Percentiles rank a stretch among this genome's conserved stretches.
phyloP scores from a whole-genome alignment of 2,888 invertebrate genomes.

The Criorhina ranunculi region DNA sequence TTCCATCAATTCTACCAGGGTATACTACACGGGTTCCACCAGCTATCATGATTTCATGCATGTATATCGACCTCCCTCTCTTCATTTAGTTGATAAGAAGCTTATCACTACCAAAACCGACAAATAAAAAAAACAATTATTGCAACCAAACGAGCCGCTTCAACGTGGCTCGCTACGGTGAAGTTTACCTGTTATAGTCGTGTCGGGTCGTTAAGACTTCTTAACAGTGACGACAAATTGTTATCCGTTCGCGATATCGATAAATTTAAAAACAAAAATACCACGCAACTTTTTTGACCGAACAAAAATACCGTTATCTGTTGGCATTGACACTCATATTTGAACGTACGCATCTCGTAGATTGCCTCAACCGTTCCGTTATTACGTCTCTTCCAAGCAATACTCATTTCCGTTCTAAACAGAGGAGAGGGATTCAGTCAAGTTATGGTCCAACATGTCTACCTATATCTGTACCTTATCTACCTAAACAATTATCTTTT shows the following conservation, averaged over 20 bases:
- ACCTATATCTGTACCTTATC: conserved; percentile 18
- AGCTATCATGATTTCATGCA: conserved; percentile 20
- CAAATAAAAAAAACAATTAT: neutral
- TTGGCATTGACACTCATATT: conserved; percentile 4
- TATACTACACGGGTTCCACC: conserved; percentile 21
- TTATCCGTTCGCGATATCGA: conserved; percentile 48
- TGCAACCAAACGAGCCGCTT: conserved; percentile 1
- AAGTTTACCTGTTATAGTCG: conserved; percentile 26
- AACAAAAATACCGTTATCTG: neutral
- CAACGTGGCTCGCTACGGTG: neutral
- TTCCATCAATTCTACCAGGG: conserved; percentile 41
- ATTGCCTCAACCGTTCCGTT: neutral
- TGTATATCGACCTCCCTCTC: conserved; percentile 7
- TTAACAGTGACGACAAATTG: conserved; percentile 17
- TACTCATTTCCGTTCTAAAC: conserved; percentile 9
- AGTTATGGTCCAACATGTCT: neutral
- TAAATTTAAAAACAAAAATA: conserved; percentile 21
- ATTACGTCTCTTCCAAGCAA: neutral
- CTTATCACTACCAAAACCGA: conserved; percentile 38
- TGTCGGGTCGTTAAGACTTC: neutral
- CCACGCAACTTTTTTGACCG: neutral
- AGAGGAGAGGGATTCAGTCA: neutral
- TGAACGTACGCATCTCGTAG: neutral
- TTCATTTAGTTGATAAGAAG: conserved; percentile 34
- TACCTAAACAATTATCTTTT: neutral